Evolutionary conservation across 2,113 vertebrate species (phyloP).

Genomic region (Pitta sordida): DNA sequence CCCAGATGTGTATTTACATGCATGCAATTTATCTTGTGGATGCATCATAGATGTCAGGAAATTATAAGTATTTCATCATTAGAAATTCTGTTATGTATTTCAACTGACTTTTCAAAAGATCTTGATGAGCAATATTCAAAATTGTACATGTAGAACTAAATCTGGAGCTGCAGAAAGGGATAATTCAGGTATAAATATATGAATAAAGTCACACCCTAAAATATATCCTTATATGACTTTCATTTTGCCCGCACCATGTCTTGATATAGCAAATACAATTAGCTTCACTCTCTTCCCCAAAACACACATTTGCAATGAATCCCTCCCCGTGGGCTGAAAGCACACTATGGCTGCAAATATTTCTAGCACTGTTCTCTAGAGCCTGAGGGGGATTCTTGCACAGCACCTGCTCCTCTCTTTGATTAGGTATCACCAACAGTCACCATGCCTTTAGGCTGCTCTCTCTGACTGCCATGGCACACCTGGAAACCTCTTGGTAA

Average conservation of each 20-base stretch:
- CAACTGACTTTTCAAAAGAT: not conserved
- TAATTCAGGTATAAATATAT: not conserved
- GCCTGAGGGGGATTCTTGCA: slow-evolving; percentile 8
- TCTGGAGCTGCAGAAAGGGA: not conserved
- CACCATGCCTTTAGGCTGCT: not conserved
- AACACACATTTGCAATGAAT: not conserved
- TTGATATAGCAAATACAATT: not conserved
- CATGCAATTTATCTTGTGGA: not conserved
- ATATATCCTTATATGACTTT: not conserved
- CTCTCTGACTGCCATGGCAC: not conserved
- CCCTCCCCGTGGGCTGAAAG: not conserved
- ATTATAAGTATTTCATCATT: not conserved
- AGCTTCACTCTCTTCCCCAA: not conserved
- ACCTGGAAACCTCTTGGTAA: slow-evolving; percentile 24
- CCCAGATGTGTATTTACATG: not conserved
- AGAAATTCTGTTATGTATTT: not conserved
- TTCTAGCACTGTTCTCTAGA: not conserved
- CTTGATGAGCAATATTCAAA: not conserved
- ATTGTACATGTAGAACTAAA: not conserved
- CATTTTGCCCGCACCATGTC: not conserved
- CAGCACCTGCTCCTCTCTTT: slow-evolving; percentile 24
- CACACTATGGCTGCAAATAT: not conserved
- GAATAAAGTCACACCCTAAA: not conserved
- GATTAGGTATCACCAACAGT: slow-evolving; percentile 1
- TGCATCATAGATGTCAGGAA: not conserved